phyloP scores from a whole-genome alignment of 2,797 vertebrate species.

The Galaxias olidus region DNA sequence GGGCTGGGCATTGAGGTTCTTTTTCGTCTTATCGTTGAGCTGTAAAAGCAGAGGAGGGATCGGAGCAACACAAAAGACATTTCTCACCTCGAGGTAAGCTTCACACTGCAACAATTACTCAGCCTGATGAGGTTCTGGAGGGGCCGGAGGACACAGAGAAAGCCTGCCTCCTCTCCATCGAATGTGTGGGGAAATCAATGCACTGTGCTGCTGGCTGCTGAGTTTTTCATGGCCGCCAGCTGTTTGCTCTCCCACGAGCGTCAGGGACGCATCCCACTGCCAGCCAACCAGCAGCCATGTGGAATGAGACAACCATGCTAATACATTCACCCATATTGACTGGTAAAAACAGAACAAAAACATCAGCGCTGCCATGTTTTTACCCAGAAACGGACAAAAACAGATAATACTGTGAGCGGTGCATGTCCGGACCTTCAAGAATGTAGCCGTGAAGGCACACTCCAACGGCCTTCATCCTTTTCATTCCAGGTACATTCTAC shows the following conservation, averaged over 20 bases:
- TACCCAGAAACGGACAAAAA: too few relatives aligned
- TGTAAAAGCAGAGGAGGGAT: constrained; percentile 24
- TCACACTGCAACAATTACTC: constrained; percentile 60
- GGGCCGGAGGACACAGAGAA: constrained; percentile 46
- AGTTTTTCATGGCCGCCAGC: constrained; percentile 30
- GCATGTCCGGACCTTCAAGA: too few relatives aligned
- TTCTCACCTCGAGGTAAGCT: constrained; percentile 61
- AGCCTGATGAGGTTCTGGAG: constrained; percentile 62
- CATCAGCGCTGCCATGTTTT: too few relatives aligned
- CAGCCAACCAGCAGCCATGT: constrained; percentile 6
- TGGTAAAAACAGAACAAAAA: not conserved
- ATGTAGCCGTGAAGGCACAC: too few relatives aligned
- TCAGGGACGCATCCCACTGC: too few relatives aligned
- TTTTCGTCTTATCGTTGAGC: constrained; percentile 22
- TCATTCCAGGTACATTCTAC: too few relatives aligned
- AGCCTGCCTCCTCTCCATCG: constrained; percentile 41
- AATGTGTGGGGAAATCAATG: constrained; percentile 19
- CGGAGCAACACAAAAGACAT: constrained; percentile 38
- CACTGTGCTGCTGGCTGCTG: constrained; percentile 12
- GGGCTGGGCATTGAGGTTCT: constrained; percentile 8
- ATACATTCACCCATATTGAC: constrained; percentile 46
- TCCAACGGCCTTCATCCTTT: too few relatives aligned
- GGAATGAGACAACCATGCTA: constrained; percentile 41
- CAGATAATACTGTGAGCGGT: too few relatives aligned
- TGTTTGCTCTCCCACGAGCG: constrained; percentile 9